Evolutionary conservation across 2,888 invertebrate species (phyloP).

Genomic region (Trissolcus japonicus): DNA sequence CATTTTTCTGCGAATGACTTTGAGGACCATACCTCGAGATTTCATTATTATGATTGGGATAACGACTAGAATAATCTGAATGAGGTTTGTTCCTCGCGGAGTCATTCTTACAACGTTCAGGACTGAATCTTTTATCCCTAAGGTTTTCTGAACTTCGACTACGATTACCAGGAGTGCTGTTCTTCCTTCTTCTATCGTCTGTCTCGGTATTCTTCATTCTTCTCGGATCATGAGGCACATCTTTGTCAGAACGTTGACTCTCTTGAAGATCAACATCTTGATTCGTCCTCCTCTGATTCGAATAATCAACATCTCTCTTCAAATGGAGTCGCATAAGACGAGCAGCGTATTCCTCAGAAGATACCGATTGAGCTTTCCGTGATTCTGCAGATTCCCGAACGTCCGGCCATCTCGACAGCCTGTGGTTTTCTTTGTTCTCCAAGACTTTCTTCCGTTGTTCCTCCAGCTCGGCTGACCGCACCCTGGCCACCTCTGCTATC

Average conservation of each 20-base stretch:
- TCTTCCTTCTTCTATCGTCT: constrained; percentile 2
- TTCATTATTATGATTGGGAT: constrained; percentile 8
- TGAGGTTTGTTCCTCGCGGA: neutral
- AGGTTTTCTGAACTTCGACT: constrained; percentile 9
- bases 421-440: constrained; percentile 27
- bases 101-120: constrained; percentile 6
- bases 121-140: constrained; percentile 4
- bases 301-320: constrained; percentile 9
- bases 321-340: constrained; percentile 23
- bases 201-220: constrained; percentile 1
- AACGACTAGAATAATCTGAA: constrained; percentile 11
- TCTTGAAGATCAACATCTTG: constrained; percentile 3
- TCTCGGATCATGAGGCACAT: constrained; percentile 22
- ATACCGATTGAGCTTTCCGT: constrained; percentile 7
- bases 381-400: neutral
- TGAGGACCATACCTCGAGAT: neutral
- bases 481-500: neutral
- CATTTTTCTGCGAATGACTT: neutral
- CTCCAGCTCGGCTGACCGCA: neutral
- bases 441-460: neutral
- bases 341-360: constrained; percentile 34
- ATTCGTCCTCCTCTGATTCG: neutral
- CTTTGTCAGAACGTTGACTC: neutral
- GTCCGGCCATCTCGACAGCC: neutral
- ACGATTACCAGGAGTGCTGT: neutral